phyloP scores from a whole-genome alignment of 2,888 invertebrate genomes.

The Oasisia sp. region DNA sequence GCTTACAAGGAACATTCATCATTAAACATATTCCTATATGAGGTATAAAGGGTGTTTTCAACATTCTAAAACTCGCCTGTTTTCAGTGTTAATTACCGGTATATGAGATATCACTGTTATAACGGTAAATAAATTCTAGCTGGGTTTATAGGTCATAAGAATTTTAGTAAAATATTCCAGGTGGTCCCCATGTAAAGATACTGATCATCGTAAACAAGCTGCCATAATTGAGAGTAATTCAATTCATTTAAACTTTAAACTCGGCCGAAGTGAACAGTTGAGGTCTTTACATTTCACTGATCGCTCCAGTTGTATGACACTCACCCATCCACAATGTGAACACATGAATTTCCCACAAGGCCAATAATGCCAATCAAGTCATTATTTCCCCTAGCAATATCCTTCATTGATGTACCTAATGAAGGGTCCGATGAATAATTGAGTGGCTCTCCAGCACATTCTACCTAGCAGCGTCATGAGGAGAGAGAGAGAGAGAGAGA shows the following conservation, averaged over 20 bases:
- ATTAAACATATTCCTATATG: no score
- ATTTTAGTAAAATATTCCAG: background rate
- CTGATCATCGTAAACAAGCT: background rate
- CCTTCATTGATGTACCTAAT: background rate
- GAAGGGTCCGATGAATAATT: conserved; percentile 1
- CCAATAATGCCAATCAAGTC: conserved; percentile 17
- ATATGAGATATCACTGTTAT: no score
- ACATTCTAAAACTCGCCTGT: no score
- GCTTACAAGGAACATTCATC: no score
- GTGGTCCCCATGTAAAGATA: background rate
- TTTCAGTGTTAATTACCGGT: no score
- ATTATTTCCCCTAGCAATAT: conserved; percentile 17
- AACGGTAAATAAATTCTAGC: no score
- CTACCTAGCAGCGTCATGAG: background rate
- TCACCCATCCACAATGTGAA: background rate
- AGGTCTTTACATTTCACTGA: background rate
- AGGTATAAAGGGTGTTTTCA: no score
- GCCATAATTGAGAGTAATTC: background rate
- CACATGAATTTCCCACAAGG: conserved; percentile 4
- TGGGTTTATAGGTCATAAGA: no score
- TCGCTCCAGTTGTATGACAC: background rate
- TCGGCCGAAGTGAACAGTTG: background rate
- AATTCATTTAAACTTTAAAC: background rate
- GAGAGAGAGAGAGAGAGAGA: background rate
- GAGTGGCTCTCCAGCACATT: background rate